phyloP scores from a whole-genome alignment of 2,797 vertebrate genomes.

The Myiotriccus ornatus region DNA sequence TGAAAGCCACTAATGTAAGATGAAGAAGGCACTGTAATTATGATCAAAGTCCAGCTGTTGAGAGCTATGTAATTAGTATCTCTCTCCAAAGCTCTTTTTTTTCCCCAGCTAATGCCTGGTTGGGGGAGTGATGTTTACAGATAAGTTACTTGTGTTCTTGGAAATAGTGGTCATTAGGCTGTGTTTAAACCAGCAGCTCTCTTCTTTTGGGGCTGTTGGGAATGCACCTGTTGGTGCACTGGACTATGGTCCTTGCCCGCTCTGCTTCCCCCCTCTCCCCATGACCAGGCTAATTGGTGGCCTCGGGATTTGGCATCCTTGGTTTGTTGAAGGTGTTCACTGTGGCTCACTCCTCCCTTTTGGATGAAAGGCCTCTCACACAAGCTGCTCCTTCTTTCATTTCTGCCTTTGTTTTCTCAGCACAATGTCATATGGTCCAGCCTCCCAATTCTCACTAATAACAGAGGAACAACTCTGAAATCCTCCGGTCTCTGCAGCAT shows the following conservation, averaged over 20 bases:
- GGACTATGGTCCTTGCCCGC: neutral
- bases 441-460: neutral
- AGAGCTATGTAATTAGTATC: slow-evolving; percentile 70
- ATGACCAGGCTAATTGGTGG: neutral
- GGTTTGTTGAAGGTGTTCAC: neutral
- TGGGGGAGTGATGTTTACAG: slow-evolving; percentile 66
- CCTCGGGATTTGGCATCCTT: neutral
- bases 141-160: slow-evolving; percentile 70
- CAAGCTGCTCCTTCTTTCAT: slow-evolving; percentile 23
- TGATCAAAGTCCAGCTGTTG: slow-evolving; percentile 76
- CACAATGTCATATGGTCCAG: neutral
- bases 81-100: slow-evolving; percentile 38
- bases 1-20: slow-evolving; percentile 64
- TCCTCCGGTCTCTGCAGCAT: neutral
- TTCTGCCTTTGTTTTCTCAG: slow-evolving; percentile 24
- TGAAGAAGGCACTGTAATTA: slow-evolving; percentile 72
- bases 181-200: slow-evolving; percentile 35
- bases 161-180: slow-evolving; percentile 74
- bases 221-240: slow-evolving; percentile 28
- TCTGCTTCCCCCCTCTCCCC: neutral
- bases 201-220: slow-evolving; percentile 12
- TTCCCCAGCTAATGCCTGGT: slow-evolving; percentile 48
- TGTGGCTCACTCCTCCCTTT: neutral
- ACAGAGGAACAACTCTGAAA: neutral
- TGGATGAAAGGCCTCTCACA: neutral